Base-by-base conservation (phyloP, 2,113 vertebrate species). In the Gnathonemus longibarbis region DNA sequence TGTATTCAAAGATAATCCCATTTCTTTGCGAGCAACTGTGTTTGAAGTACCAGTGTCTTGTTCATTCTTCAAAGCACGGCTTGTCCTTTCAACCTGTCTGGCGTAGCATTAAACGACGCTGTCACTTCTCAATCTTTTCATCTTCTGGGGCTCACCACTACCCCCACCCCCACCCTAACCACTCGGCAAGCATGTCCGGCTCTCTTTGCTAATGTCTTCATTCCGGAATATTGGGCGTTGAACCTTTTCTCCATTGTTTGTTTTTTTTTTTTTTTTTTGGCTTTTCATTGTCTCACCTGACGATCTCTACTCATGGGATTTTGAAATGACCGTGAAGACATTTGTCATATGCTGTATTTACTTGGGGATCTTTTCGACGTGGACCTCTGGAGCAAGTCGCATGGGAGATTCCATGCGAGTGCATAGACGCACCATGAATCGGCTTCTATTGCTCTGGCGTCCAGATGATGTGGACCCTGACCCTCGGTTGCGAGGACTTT, bases 1-100 rank as follows among this genome's bases (percentile, higher is more conserved):
- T 58, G 15, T 62, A 58, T 88, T 88, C 53, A 88, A 27, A 88
- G 87, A 45, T 88, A 88, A 88, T 88, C 87, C 35, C 39, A 1
- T 89, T 42, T 84, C 50, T 53, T 50, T 53, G 27, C 66, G 2
- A 56, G 42, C 87, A 45, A 31, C 17, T 4, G 77, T 17, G 17
- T 89, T 84, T 88, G 87, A 88, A 88, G 87, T 45, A 50, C 56
- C 87, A 66, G 52, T 24, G 53, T 62, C 52, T 66, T 66, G 21
- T 56, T 56, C 53, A 35, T 56, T 45, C 77, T 89, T 89, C 77
- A 84, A 89, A 89, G 89, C 24, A 84, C 11, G 10, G 24, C 11
- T 9, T 50, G 88, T 89, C 50, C 27, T 83, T 80, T 66, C 35
- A 46, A 46, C 35, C 52, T 27, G 50, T 49, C 80, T 89, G 89